Evolutionary conservation across 2,113 vertebrate species (phyloP).

Genomic region (Pyrgilauda ruficollis): DNA sequence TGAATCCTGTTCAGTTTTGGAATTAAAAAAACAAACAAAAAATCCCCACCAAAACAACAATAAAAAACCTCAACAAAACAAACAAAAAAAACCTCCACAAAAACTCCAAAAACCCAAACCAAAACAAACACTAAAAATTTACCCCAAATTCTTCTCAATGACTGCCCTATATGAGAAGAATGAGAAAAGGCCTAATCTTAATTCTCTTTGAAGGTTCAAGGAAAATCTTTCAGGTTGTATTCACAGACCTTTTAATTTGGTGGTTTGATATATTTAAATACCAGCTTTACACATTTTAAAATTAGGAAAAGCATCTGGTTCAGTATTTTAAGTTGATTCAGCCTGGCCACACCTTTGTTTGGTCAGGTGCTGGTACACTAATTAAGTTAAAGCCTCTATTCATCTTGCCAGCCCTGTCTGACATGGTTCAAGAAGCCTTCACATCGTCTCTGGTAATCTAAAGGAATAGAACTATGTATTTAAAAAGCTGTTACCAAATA

Average conservation of each 20-base stretch:
- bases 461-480: background rate
- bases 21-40: background rate
- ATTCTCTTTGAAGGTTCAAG: background rate
- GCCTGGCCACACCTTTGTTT: constrained; percentile 63
- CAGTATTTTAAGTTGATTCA: constrained; percentile 38
- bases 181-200: background rate
- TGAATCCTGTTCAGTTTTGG: background rate
- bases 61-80: background rate
- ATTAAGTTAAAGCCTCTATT: constrained; percentile 55
- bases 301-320: constrained; percentile 18
- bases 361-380: constrained; percentile 54
- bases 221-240: background rate
- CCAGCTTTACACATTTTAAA: constrained; percentile 28
- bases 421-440: background rate
- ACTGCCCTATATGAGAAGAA: background rate
- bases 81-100: background rate
- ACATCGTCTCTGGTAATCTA: background rate
- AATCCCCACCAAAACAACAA: too few species aligned
- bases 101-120: too few species aligned
- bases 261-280: constrained; percentile 11
- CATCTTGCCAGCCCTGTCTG: constrained; percentile 12
- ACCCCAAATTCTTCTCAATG: background rate
- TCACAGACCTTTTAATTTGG: background rate
- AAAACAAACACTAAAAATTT: background rate
- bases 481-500: constrained; percentile 10